Evolutionary conservation across 2,797 vertebrate species (phyloP).

Genomic region (Takifugu rubripes): DNA sequence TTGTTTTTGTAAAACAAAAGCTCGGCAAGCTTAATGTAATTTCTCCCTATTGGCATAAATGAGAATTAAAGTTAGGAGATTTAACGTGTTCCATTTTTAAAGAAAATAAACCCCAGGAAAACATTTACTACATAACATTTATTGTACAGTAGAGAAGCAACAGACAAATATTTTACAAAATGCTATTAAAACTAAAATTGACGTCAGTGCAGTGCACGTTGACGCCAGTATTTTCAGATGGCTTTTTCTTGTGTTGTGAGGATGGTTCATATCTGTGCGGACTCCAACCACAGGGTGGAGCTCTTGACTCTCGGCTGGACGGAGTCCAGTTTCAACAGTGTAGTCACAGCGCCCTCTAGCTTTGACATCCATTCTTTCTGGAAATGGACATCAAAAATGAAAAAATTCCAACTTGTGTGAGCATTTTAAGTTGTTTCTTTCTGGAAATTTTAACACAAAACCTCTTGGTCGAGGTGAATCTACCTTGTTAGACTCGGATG

Average conservation of each 20-base stretch:
- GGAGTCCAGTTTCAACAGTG: constrained; percentile 72
- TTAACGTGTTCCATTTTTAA: background rate
- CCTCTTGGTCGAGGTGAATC: background rate
- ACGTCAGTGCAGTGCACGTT: constrained; percentile 35
- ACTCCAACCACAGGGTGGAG: constrained; percentile 76
- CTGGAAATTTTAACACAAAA: background rate
- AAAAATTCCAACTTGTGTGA: background rate
- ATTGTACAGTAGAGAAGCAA: constrained; percentile 49
- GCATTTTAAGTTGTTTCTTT: background rate
- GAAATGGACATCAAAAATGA: constrained; percentile 23
- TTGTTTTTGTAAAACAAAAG: no score
- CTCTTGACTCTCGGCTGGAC: constrained; percentile 65
- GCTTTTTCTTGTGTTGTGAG: constrained; percentile 11
- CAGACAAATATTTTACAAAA: constrained; percentile 45
- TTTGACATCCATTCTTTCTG: constrained; percentile 88
- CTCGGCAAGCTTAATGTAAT: no score
- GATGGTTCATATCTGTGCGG: constrained; percentile 79
- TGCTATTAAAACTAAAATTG: constrained; percentile 28
- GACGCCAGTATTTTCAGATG: constrained; percentile 7
- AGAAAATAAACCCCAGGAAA: background rate
- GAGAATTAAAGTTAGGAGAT: no score
- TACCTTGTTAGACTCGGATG: constrained; percentile 83
- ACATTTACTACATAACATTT: constrained; percentile 32
- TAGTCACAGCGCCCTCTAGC: constrained; percentile 78
- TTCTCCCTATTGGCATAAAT: no score